Evolutionary conservation across 2,113 vertebrate species (phyloP), one percentile per base, ranked within the genome.

Genomic region (Lophotis ruficrista): DNA sequence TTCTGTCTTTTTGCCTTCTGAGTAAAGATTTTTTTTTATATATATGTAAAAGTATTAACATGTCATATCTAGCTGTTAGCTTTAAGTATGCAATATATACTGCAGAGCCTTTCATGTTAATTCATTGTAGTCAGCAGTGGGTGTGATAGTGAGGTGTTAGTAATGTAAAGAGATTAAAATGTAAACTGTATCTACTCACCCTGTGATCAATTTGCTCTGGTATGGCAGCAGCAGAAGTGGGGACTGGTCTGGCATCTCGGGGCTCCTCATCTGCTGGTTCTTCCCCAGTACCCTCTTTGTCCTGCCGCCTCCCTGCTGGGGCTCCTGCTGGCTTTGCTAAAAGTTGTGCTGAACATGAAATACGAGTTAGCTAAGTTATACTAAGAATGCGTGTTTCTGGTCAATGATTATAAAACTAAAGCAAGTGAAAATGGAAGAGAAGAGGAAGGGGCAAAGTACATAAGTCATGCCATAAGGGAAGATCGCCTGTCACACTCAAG

Each of bases 181-280:
- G 9, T 48, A 60, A 69, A 41, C 19, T 61, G 31, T 33, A 17
- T 15, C 0, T 0, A 21, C 31, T 85, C 53, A n/a, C 11, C 0
- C 0, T 0, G 0, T 53, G 41, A n/a, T 84, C 72, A 28, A 31
- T 87, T 60, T 83, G 25, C 21, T 76, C 12, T 69, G 23, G 7
- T 24, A 19, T 35, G 77, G 21, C 35, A 68, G 56, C 77, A 84
- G 60, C 11, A 4, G 37, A 37, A 53, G 28, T 14, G 23, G 41
- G 31, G 24, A 14, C 27, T 65, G 16, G 1, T 53, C 57, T 69
- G 73, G 28, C 15, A 45, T 37, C 54, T 61, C 1, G 0, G 6
- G 23, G 14, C 19, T 89, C 20, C 17, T 68, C 16, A 20, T 41
- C 33, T 77, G 19, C 27, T 56, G 27, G 9, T 35, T 77, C 12